Evolutionary conservation across 2,113 vertebrate species (phyloP).

Genomic region (Rissa tridactyla): DNA sequence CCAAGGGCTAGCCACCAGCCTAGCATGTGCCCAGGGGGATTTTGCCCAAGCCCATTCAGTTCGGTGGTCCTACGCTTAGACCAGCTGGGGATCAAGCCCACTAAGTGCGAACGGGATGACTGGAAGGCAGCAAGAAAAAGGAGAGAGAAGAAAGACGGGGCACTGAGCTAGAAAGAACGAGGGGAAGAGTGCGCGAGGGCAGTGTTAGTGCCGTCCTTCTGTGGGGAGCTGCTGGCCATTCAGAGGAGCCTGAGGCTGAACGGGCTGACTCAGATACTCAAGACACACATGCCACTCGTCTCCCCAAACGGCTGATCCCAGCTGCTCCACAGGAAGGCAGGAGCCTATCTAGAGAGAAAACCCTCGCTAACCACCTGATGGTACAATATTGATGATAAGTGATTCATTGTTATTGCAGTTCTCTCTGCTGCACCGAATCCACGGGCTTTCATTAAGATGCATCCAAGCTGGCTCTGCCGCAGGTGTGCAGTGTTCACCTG

Average conservation of each 20-base stretch:
- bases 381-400: neutral
- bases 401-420: neutral
- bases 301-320: neutral
- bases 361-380: slow-evolving; percentile 1
- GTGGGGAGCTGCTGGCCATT: neutral
- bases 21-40: accelerated
- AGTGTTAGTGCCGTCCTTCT: neutral
- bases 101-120: neutral
- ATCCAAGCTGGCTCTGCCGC: neutral
- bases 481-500: neutral
- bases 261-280: neutral
- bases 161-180: neutral
- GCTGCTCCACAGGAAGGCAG: neutral
- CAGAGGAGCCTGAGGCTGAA: neutral
- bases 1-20: neutral
- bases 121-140: neutral
- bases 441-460: accelerated
- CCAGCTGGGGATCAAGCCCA: neutral
- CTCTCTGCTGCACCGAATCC: neutral
- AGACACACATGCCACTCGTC: accelerated
- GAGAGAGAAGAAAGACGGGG: neutral
- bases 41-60: neutral
- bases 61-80: neutral
- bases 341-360: neutral
- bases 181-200: accelerated